Percentiles rank a stretch among this genome's conserved stretches.
Evolutionary conservation across 1,140 invertebrate species (phyloP).

Genomic region (Meloidogyne hapla): DNA sequence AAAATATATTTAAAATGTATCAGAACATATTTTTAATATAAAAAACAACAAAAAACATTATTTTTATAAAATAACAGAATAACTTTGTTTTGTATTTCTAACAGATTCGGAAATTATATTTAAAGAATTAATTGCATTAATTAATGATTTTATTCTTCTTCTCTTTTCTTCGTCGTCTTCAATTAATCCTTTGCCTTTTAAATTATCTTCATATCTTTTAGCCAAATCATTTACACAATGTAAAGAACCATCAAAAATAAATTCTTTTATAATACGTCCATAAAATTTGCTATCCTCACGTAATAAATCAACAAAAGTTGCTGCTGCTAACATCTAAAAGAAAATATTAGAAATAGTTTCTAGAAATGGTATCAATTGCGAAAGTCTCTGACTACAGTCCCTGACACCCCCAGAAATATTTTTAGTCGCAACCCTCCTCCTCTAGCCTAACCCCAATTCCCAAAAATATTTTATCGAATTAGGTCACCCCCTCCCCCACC

Average conservation of each 20-base stretch:
- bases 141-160: conserved; percentile 16
- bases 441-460: neutral
- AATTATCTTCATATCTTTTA: neutral
- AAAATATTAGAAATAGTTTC: neutral
- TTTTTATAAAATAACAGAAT: neutral
- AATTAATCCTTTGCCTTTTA: neutral
- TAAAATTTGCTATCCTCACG: conserved; percentile 30
- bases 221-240: conserved; percentile 26
- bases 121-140: conserved; percentile 12
- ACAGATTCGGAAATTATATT: conserved; percentile 9
- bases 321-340: conserved; percentile 26
- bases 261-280: conserved; percentile 20
- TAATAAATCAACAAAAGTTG: conserved; percentile 30
- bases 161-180: neutral
- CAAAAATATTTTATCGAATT: neutral
- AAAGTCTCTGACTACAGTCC: no score
- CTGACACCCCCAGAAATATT: no score
- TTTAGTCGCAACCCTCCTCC: no score
- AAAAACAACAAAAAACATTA: conserved; percentile 9
- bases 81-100: neutral
- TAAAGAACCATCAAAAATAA: conserved; percentile 31
- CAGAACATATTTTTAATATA: no score
- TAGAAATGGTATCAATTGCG: no score
- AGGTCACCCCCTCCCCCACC: neutral
- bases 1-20: no score